Evolutionary conservation across 2,113 vertebrate species (phyloP), one percentile per base, ranked within the genome.

Genomic region (Maccullochella peelii): DNA sequence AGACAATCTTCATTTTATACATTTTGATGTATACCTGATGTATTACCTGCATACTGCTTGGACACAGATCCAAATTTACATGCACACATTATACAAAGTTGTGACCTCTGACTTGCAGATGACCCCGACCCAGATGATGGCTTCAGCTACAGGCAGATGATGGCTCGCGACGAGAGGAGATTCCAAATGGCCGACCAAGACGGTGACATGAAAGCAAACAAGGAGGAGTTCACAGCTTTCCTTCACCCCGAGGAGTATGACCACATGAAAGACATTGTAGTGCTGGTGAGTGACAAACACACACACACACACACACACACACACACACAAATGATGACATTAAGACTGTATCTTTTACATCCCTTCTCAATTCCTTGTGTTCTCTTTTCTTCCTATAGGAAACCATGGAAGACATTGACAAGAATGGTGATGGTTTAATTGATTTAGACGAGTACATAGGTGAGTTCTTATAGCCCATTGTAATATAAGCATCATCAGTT

Each of bases 351-450:
- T 50, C 20, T 80, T 38, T 62, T 8, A 36, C 15, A 27, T 21
- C 20, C 16, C 11, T 36, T 44, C 72, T 78, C 47, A 83, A 52
- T 52, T 50, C 21, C 18, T 5, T 54, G 0, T 50, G 5, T 23
- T 42, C 21, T 77, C 27, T 16, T 54, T 58, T 16, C 73, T 63
- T 68, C 40, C 72, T 74, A 4, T 67, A 99, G 98, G 98, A 99
- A 93, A 99, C 98, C 7, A 99, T 99, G 97, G 98, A 99, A 86
- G 98, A 99, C 91, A 99, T 99, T 2, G 98, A 99, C 93, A 99
- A 99, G 93, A 99, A 99, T 12, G 96, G 96, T 25, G 98, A 99
- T 74, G 98, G 98, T 27, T 97, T 97, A 84, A 99, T 99, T n/a
- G 97, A 99, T 86, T 91, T 99, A 73, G 95, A 99, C 67, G 98